phyloP scores from a whole-genome alignment of 2,113 vertebrate species.

The Delphinapterus leucas region DNA sequence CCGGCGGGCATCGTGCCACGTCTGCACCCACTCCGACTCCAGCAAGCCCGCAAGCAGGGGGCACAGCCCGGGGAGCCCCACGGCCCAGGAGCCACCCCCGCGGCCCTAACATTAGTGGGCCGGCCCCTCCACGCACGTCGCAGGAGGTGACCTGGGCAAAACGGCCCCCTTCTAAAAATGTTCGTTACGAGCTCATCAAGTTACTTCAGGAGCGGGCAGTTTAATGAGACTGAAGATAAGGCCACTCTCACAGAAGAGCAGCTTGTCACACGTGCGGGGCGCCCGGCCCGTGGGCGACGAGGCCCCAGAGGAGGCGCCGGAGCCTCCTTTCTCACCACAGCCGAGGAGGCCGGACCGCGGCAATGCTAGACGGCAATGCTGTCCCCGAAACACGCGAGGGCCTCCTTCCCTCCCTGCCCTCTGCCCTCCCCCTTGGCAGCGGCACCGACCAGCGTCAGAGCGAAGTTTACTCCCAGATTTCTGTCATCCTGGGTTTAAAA shows the following conservation, averaged over 20 bases:
- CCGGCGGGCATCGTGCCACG: fast-evolving
- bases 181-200: not conserved
- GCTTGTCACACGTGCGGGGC: fast-evolving
- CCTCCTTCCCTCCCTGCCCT: not conserved
- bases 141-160: not conserved
- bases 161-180: not conserved
- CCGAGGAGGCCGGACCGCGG: not conserved
- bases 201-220: not conserved
- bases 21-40: not conserved
- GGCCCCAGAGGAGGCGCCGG: not conserved
- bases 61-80: fast-evolving
- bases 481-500: not conserved
- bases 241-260: not conserved
- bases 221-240: not conserved
- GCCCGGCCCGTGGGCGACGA: fast-evolving
- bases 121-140: not conserved
- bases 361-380: fast-evolving
- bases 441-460: not conserved
- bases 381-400: no score
- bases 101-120: not conserved
- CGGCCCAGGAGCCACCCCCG: not conserved
- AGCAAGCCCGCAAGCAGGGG: fast-evolving
- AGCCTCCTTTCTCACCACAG: fast-evolving
- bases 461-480: not conserved
- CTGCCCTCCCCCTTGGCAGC: not conserved